Evolutionary conservation across 2,888 invertebrate species (phyloP).

Genomic region (Himalopsyche anomala): DNA sequence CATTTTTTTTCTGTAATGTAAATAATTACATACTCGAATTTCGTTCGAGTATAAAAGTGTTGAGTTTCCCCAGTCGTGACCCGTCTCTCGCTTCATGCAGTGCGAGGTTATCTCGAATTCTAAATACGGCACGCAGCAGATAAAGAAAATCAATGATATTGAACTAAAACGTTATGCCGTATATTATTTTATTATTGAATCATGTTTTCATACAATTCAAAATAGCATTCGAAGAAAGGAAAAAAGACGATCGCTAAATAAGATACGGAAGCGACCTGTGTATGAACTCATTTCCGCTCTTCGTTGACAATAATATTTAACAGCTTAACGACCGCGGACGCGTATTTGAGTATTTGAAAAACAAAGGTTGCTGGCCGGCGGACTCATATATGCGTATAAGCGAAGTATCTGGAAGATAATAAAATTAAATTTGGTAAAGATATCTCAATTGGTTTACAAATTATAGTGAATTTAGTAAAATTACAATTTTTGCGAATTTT

Average conservation of each 20-base stretch:
- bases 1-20: no score
- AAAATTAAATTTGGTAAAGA: no score
- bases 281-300: slow-evolving; percentile 27
- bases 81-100: slow-evolving; percentile 22
- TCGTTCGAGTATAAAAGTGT: not conserved
- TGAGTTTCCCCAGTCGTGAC: not conserved
- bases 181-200: slow-evolving; percentile 17
- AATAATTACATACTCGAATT: no score
- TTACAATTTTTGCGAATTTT: no score
- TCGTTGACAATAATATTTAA: not conserved
- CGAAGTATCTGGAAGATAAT: no score
- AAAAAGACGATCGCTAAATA: not conserved
- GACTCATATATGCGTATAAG: no score
- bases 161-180: slow-evolving; percentile 13
- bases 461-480: no score
- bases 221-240: not conserved
- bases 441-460: no score
- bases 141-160: slow-evolving; percentile 43
- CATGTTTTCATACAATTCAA: not conserved
- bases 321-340: no score
- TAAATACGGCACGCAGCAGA: slow-evolving; percentile 24
- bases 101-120: slow-evolving; percentile 39
- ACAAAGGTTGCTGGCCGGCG: no score
- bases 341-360: no score
- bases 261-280: slow-evolving; percentile 33